Evolutionary conservation across 1,140 invertebrate species (phyloP).

Genomic region (Laupala kohalensis): DNA sequence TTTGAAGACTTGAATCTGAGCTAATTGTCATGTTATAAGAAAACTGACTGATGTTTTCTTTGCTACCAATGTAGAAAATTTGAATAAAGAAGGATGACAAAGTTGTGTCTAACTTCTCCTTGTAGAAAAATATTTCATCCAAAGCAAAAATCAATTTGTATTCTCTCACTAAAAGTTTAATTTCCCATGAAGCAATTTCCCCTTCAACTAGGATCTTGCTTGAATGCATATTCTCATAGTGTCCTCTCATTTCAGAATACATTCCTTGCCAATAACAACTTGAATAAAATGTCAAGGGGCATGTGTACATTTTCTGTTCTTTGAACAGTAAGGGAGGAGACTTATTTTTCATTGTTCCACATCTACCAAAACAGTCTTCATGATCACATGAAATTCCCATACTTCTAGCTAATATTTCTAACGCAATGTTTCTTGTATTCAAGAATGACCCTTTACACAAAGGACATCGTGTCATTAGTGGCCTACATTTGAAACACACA

Average conservation of each 20-base stretch:
- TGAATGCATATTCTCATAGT: neutral
- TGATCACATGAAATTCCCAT: slow-evolving; percentile 24
- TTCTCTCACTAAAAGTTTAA: neutral
- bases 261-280: neutral
- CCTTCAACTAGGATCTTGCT: neutral
- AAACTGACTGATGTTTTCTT: neutral
- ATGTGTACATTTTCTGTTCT: neutral
- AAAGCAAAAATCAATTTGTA: neutral
- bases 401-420: slow-evolving; percentile 42
- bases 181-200: neutral
- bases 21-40: neutral
- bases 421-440: slow-evolving; percentile 53
- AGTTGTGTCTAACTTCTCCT: neutral
- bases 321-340: neutral
- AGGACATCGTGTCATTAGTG: slow-evolving; percentile 52
- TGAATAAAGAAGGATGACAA: neutral
- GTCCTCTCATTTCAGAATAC: neutral
- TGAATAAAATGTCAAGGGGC: neutral
- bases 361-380: neutral
- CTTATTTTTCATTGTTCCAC: neutral
- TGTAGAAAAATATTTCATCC: neutral
- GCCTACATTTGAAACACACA: slow-evolving; percentile 54
- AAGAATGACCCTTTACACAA: slow-evolving; percentile 55
- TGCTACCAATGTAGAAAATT: neutral
- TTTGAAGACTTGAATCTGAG: neutral